A percentile compares a stretch with the other conserved stretches of the same genome.
Evolutionary conservation across 1,140 invertebrate species (phyloP).

Genomic region (Pectinophora gossypiella): DNA sequence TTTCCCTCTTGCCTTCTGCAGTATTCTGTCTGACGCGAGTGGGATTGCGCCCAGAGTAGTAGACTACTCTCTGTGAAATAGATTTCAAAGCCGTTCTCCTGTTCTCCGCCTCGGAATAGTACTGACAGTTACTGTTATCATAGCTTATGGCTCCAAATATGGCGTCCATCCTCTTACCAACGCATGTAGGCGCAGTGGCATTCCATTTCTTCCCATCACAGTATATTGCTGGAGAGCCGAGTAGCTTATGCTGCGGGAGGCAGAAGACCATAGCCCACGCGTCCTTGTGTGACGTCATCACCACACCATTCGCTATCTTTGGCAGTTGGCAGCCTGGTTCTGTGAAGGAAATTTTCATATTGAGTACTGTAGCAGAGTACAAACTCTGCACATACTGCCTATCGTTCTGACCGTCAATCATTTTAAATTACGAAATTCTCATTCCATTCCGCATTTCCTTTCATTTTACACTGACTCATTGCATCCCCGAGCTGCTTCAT

Average conservation of each 20-base stretch:
- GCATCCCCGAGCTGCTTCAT: no score
- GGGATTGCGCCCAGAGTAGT: no score
- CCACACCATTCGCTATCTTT: slow-evolving; percentile 70
- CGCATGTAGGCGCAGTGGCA: slow-evolving; percentile 76
- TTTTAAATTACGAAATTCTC: no score
- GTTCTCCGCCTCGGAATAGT: no score
- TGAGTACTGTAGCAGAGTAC: not conserved
- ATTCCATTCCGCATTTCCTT: no score
- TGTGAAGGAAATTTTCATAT: slow-evolving; percentile 21
- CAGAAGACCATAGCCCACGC: slow-evolving; percentile 80
- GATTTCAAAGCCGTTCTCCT: not conserved
- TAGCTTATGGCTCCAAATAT: not conserved
- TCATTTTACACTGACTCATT: no score
- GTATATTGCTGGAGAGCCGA: slow-evolving; percentile 76
- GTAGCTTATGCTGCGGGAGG: slow-evolving; percentile 76
- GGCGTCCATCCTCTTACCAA: slow-evolving; percentile 64
- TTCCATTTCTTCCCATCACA: slow-evolving; percentile 82
- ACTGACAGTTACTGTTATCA: no score
- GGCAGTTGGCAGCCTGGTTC: slow-evolving; percentile 43
- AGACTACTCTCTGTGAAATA: not conserved
- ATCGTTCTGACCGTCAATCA: no score
- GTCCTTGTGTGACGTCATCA: slow-evolving; percentile 64
- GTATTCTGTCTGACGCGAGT: no score
- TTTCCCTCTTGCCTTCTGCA: no score
- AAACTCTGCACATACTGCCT: not conserved